Evolutionary conservation across 2,888 invertebrate genomes (phyloP), one percentile per base, ranked within the genome.

Genomic region (Acanthosoma haemorrhoidale): DNA sequence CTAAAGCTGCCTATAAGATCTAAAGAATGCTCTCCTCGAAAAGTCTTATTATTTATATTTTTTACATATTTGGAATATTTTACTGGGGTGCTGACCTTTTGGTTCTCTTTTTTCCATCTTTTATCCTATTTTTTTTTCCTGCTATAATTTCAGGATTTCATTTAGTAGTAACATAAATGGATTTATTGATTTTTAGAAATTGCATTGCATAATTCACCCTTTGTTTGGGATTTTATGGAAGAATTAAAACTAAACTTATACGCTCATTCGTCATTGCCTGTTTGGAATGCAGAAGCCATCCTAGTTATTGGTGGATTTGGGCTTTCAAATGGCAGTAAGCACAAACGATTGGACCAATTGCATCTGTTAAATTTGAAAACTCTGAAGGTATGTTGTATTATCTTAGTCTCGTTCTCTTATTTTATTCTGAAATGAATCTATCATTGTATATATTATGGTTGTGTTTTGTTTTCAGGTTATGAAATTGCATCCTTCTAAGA

Each of bases 271-370:
- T 51, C 51, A 5, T 31, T 67, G 16, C 13, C 9, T 8, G 51
- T 67, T 34, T 67, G 67, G 67, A 67, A 57, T 51, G 11, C 18
- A 25, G 43, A 13, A 13, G 31, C 67, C 9, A 8, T 43, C 8
- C 15, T 67, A 2, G 34, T 67, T 3, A 25, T 57, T 29, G 67
- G 67, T 4, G 67, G 67, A 1, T 67, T 67, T 21, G 67, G 67
- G 16, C 9, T 51, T 5, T 15, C 18, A n/a, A 4, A 29, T 4
- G n/a, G 21, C 21, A 41, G n/a, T 18, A 67, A 57, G n/a, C 67
- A 67, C 21, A 67, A 13, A 16, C 31, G 67, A 8, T 25, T 67
- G 1, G 16, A 29, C 11, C 51, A 57, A 11, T 8, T 67, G n/a
- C 13, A 21, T 8, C 43, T 67, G 4, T 21, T 67, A 15, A 51